phyloP scores from a whole-genome alignment of 2,113 vertebrate genomes.

The Seriola aureovittata region DNA sequence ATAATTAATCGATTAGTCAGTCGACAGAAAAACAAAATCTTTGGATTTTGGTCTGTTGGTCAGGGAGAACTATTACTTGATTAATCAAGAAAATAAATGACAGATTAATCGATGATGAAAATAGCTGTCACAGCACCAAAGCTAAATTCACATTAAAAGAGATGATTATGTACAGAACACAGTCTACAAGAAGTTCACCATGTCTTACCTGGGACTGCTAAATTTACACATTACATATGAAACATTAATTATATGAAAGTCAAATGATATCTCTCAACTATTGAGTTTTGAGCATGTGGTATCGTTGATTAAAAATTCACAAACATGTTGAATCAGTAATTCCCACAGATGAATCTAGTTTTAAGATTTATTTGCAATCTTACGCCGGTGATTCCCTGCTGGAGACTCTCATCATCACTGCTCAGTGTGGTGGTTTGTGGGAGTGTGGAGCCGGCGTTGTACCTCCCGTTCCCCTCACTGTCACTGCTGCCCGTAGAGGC shows the following conservation, averaged over 20 bases:
- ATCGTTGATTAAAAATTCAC: neutral
- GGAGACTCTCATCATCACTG: conserved; percentile 89
- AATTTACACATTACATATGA: too few species aligned
- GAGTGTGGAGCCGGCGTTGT: conserved; percentile 61
- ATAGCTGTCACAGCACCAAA: neutral
- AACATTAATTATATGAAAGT: too few species aligned
- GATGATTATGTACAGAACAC: neutral
- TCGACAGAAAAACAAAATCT: neutral
- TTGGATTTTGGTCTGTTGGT: too few species aligned
- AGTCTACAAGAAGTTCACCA: neutral
- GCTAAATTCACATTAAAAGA: neutral
- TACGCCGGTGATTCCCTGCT: conserved; percentile 84
- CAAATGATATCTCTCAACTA: too few species aligned
- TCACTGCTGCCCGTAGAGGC: conserved; percentile 91
- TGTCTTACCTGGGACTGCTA: too few species aligned
- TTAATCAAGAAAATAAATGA: neutral
- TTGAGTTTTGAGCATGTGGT: neutral
- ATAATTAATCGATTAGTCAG: neutral
- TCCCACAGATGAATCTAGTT: neutral
- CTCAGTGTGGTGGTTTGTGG: conserved; percentile 77
- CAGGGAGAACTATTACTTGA: too few species aligned
- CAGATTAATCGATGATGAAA: neutral
- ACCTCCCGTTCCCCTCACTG: conserved; percentile 85
- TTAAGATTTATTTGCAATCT: neutral
- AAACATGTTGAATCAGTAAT: neutral